Evolutionary conservation across 2,797 vertebrate genomes (phyloP).

Genomic region (Sparus aurata): DNA sequence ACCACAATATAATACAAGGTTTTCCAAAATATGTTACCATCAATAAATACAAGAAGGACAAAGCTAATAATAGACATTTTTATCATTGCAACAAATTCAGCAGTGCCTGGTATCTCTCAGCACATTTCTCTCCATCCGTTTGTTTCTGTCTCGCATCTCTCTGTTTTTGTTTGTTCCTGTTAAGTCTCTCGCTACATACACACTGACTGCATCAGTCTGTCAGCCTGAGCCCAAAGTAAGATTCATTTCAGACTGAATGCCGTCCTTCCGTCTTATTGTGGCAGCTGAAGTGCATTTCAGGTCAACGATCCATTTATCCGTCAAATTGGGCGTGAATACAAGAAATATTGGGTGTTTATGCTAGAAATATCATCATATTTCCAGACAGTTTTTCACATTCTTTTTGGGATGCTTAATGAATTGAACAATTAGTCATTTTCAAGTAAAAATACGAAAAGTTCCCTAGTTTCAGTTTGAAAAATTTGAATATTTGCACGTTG

Average conservation of each 20-base stretch:
- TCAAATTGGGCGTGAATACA: neutral
- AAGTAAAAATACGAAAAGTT: neutral
- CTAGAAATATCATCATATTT: neutral
- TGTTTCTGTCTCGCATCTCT: conserved; percentile 7
- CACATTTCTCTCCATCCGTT: conserved; percentile 19
- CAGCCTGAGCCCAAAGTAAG: conserved; percentile 2
- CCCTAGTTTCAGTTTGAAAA: neutral
- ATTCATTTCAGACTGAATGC: conserved; percentile 12
- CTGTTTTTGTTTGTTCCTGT: conserved; percentile 10
- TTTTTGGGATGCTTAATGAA: neutral
- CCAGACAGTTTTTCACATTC: neutral
- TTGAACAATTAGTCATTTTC: neutral
- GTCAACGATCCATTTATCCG: conserved; percentile 22
- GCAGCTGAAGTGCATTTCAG: conserved; percentile 33
- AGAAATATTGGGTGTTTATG: neutral
- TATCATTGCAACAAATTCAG: conserved; percentile 15
- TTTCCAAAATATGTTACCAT: neutral
- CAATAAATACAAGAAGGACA: conserved; percentile 6
- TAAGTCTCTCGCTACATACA: conserved; percentile 1
- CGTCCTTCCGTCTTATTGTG: conserved; percentile 9
- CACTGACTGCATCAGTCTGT: conserved; percentile 16
- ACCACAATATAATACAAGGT: conserved; percentile 13
- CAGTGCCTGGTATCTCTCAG: conserved; percentile 8
- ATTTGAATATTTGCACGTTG: neutral
- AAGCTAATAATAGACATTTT: neutral